Conservation (phyloP, 2,888 invertebrate genomes). For the Meganola albula region DNA sequence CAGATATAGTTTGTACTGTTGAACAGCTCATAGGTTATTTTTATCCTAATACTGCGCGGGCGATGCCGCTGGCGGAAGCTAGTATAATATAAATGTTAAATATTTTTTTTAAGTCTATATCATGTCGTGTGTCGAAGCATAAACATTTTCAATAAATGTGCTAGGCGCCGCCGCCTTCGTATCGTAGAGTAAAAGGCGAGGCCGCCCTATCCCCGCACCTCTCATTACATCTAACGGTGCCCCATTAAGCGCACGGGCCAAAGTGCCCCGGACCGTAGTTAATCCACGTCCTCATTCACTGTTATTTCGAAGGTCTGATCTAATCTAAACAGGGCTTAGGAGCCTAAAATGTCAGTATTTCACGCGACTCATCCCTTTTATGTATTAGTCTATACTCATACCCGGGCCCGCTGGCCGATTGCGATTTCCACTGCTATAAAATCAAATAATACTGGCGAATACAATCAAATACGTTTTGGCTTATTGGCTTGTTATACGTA, state of each 20-base stretch:
- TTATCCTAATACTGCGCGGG: too few species aligned
- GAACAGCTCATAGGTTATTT: too few species aligned
- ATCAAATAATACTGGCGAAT: constrained; percentile 68
- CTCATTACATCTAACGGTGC: constrained; percentile 72
- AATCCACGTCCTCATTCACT: constrained; percentile 78
- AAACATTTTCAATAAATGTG: constrained; percentile 44
- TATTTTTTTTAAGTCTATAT: too few species aligned
- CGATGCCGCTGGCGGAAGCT: too few species aligned
- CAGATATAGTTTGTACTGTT: constrained; percentile 17
- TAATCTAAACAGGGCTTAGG: constrained; percentile 77
- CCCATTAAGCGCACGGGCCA: constrained; percentile 75
- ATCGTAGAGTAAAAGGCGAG: constrained; percentile 33
- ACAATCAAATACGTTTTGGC: constrained; percentile 58
- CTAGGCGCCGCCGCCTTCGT: too few species aligned
- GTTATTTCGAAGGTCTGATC: constrained; percentile 78
- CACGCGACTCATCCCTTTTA: constrained; percentile 74
- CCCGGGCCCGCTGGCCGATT: constrained; percentile 51
- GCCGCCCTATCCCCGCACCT: constrained; percentile 53
- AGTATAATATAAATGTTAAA: too few species aligned
- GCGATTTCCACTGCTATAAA: constrained; percentile 65
- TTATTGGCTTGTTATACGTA: too few species aligned
- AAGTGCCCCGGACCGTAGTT: constrained; percentile 76
- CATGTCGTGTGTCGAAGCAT: constrained; percentile 29
- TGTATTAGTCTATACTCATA: constrained; percentile 68
- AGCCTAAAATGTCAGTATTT: constrained; percentile 73